Conservation (phyloP, 2,113 vertebrate genomes). For the Burhinus oedicnemus region DNA sequence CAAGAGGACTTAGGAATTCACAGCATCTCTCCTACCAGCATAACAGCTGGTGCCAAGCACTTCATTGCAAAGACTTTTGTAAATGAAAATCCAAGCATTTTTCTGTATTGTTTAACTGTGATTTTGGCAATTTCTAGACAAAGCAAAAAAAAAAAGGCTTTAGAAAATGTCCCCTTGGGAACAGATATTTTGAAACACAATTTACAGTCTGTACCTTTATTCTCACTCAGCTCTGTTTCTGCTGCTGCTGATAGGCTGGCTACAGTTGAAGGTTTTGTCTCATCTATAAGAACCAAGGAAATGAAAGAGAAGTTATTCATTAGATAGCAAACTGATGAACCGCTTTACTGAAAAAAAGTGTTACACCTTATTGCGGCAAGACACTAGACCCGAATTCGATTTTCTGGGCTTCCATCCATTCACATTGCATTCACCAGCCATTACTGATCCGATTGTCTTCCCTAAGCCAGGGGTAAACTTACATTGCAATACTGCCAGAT, state of each 20-base stretch:
- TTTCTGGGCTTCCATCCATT: background rate
- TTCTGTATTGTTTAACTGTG: background rate
- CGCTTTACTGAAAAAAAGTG: background rate
- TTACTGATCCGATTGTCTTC: background rate
- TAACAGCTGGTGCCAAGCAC: background rate
- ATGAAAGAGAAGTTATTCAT: slow-evolving; percentile 39
- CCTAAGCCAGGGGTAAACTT: background rate
- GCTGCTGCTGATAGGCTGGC: slow-evolving; percentile 43
- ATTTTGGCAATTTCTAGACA: slow-evolving; percentile 19
- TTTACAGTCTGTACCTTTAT: slow-evolving; percentile 69
- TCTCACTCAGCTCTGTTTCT: slow-evolving; percentile 37
- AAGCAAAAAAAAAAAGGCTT: background rate
- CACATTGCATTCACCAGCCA: background rate
- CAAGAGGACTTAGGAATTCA: slow-evolving; percentile 3
- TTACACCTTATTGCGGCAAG: background rate
- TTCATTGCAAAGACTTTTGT: background rate
- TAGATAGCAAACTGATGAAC: background rate
- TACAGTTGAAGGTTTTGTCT: background rate
- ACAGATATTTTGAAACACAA: background rate
- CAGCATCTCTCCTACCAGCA: background rate
- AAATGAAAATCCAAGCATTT: slow-evolving; percentile 24
- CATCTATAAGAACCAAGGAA: slow-evolving; percentile 51
- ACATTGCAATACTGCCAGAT: background rate
- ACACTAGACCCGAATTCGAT: background rate
- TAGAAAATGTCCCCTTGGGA: background rate